These are phyloP conservation scores for Arge pagana DNA, from an alignment of 2,888 invertebrate genomes.

Conservation along the genomic window DNA sequence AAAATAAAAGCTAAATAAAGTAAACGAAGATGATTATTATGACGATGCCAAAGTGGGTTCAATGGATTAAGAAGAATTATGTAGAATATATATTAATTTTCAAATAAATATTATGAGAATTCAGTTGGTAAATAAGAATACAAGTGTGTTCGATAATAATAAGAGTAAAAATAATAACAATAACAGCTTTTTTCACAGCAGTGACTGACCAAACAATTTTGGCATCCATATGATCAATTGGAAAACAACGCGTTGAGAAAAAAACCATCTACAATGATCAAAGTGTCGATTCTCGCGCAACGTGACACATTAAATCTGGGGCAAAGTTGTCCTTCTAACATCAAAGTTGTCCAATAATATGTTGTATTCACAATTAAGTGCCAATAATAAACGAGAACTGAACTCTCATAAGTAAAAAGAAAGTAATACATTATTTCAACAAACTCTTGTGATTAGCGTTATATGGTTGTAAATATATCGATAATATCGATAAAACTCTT, in stretches of 20 bases:
- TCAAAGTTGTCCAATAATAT: neutral
- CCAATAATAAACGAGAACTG: conserved; percentile 1
- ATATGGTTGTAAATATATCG: neutral
- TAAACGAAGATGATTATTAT: neutral
- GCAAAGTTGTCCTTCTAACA: neutral
- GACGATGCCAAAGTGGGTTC: conserved; percentile 2
- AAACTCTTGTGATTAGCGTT: conserved; percentile 11
- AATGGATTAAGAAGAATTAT: neutral
- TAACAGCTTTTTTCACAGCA: neutral
- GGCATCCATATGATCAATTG: too few species aligned
- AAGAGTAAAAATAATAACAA: neutral
- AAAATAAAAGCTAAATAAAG: conserved; percentile 2
- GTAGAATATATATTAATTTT: too few species aligned
- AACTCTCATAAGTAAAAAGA: conserved; percentile 5
- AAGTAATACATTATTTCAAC: conserved; percentile 4
- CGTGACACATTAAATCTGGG: too few species aligned
- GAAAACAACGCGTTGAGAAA: too few species aligned
- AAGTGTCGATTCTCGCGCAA: too few species aligned
- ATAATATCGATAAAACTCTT: neutral
- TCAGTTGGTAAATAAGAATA: neutral
- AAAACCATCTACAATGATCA: too few species aligned
- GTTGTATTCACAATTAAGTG: neutral
- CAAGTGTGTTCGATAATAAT: neutral
- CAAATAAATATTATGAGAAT: too few species aligned
- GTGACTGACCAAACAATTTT: too few species aligned